phyloP scores from a whole-genome alignment of 1,140 invertebrate species.

The Drosophila kurseongensis region DNA sequence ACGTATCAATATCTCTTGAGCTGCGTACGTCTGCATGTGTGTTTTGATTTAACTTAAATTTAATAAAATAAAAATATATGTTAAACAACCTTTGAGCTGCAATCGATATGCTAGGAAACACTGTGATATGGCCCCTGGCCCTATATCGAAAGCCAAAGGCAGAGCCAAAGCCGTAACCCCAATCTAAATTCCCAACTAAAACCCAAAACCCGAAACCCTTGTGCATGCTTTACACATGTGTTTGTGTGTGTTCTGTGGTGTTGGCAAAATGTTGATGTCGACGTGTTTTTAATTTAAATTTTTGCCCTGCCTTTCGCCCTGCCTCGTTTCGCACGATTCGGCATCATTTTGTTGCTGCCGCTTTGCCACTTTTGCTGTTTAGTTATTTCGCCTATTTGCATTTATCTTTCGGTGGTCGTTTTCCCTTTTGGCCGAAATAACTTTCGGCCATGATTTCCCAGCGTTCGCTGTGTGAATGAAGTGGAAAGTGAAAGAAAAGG shows the following conservation, averaged over 20 bases:
- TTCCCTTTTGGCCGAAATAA: constrained; percentile 20
- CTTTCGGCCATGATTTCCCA: constrained; percentile 36
- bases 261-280: constrained; percentile 66
- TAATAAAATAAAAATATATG: not conserved
- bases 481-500: constrained; percentile 23
- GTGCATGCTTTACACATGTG: constrained; percentile 6
- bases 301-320: constrained; percentile 47
- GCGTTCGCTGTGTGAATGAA: constrained; percentile 15
- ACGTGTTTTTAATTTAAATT: constrained; percentile 81
- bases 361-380: constrained; percentile 47
- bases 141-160: constrained; percentile 5
- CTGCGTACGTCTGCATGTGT: not conserved
- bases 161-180: constrained; percentile 10
- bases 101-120: constrained; percentile 16
- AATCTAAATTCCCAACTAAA: constrained; percentile 43
- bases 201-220: constrained; percentile 28
- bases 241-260: constrained; percentile 33
- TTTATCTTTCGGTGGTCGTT: constrained; percentile 42
- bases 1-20: not conserved
- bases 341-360: constrained; percentile 42
- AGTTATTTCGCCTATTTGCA: constrained; percentile 71
- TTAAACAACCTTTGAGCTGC: constrained; percentile 11
- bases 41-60: no score
- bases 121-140: constrained; percentile 8
- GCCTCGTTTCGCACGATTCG: constrained; percentile 55